Base-by-base conservation (phyloP, 1,140 invertebrate genomes). In the Drosophila carrolli region DNA sequence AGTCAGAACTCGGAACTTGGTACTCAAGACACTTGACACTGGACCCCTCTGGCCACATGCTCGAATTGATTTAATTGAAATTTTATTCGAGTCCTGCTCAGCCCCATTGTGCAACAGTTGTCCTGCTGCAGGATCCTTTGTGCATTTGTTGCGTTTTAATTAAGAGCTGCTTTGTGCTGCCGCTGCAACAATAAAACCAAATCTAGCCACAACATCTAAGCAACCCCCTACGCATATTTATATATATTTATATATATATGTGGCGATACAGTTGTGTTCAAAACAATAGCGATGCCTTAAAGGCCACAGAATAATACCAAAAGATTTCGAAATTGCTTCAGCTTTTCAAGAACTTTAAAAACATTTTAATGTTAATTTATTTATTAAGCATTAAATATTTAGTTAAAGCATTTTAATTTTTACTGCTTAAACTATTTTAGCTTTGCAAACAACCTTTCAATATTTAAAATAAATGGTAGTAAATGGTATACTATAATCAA, bases 71-170 rank as follows among this genome's bases (percentile, higher is more conserved):
- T 77, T 75, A 76, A 76, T 76, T 76, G 73, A 76, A 76, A 75
- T 76, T 76, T 75, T 76, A 76, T 76, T 76, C 23, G 61, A 41
- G 47, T 54, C 23, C 56, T 50, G 59, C 53, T 50, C 67, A 40
- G 44, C 27, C 51, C n/a, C 27, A 43, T 62, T 54, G 67, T 50
- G 68, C 68, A 72, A 72, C 68, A 72, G 68, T 72, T 72, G 68
- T 72, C 66, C 54, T 19, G 44, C 43, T 56, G 62, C 40, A 35
- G 58, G 10, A 56, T 9, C 19, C 37, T 71, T 71, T 60, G 51
- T 86, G 81, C 73, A 61, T 81, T 78, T 68, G 63, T 62, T 79
- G 79, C 83, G 82, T 79, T 86, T 82, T 75, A 86, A 86, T 86
- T 86, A 86, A 86, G 79, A 76, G 59, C 57, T 61, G 67, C 74